Base-by-base conservation (phyloP, 1,140 invertebrate species). In the Ooceraea biroi region DNA sequence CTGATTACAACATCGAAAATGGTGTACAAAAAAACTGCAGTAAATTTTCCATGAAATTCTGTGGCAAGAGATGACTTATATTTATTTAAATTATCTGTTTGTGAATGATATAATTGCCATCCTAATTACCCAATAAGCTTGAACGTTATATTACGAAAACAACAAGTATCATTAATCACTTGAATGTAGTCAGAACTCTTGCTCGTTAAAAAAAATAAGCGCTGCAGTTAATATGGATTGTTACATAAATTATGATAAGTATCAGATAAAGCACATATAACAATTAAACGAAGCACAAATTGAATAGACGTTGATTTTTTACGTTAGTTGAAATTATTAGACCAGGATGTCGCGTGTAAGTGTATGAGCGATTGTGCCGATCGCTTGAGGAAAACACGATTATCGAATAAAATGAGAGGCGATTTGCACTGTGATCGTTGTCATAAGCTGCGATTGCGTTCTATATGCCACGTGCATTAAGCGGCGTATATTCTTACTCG, bases 161-260 rank as follows among this genome's bases (percentile, higher is more conserved):
- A 52, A 66, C 65, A 36, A 19, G 12, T 55, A 77, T 46, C n/a
- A 19, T 65, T 77, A 77, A 60, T 65, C 44, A 11, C 50, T 52
- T 41, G 14, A 7, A 66, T 58, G 69, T 52, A 44, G 25, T 58
- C 19, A 41, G n/a, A 19, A 55, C 4, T 76, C 14, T 58, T 50
- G 63, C 60, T 77, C 46, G 22, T 66, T 77, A 55, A 14, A 52
- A 77, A 7, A 3, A 17, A 66, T 52, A 77, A 77, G 61, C 46
- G 7, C 11, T 22, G 46, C 27, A 8, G 25, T 77, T 77, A 77
- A 77, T 46, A 76, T 12, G 44, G 14, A 73, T 44, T 44, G n/a
- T 46, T 50, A 65, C 12, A 36, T 25, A 65, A 68, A 52, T 66
- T 50, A 12, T 3, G 22, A 77, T 50, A 41, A 77, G 10, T 48